Conservation (phyloP, 2,888 invertebrate species). For the Spodoptera littoralis region DNA sequence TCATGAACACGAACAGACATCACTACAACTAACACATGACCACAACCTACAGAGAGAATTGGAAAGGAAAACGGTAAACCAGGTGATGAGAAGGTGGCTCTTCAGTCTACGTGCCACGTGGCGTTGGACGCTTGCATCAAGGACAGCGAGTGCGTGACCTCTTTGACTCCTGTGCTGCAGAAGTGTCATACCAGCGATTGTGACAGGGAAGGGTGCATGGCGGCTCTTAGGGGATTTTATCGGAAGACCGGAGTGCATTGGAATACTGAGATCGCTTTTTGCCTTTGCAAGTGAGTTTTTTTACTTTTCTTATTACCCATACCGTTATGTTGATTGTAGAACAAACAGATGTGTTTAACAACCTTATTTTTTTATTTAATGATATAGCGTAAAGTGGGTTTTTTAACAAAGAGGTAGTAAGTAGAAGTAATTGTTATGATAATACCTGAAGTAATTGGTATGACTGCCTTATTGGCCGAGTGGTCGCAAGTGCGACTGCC, state of each 20-base stretch:
- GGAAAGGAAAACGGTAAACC: slow-evolving; percentile 88
- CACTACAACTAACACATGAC: slow-evolving; percentile 68
- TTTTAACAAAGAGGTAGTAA: no score
- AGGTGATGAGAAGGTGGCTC: slow-evolving; percentile 89
- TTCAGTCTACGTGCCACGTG: slow-evolving; percentile 96
- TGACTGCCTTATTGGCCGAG: no score
- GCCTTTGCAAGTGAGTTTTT: slow-evolving; percentile 95
- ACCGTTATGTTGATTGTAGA: no score
- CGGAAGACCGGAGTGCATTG: slow-evolving; percentile 93
- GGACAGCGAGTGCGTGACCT: slow-evolving; percentile 93
- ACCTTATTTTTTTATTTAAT: no score
- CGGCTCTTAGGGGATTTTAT: slow-evolving; percentile 95
- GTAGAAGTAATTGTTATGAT: no score
- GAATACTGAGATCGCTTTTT: slow-evolving; percentile 97
- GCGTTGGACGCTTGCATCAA: slow-evolving; percentile 95
- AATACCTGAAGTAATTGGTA: no score
- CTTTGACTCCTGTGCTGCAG: slow-evolving; percentile 95
- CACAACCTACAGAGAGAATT: slow-evolving; percentile 86
- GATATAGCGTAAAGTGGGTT: no score
- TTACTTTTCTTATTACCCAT: no score
- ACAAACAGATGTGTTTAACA: no score
- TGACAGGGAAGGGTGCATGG: slow-evolving; percentile 96
- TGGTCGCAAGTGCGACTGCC: no score
- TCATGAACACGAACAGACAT: slow-evolving; percentile 39
- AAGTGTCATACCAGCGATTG: slow-evolving; percentile 93